phyloP scores from a whole-genome alignment of 2,113 vertebrate genomes.

The Leptobrachium leishanense region DNA sequence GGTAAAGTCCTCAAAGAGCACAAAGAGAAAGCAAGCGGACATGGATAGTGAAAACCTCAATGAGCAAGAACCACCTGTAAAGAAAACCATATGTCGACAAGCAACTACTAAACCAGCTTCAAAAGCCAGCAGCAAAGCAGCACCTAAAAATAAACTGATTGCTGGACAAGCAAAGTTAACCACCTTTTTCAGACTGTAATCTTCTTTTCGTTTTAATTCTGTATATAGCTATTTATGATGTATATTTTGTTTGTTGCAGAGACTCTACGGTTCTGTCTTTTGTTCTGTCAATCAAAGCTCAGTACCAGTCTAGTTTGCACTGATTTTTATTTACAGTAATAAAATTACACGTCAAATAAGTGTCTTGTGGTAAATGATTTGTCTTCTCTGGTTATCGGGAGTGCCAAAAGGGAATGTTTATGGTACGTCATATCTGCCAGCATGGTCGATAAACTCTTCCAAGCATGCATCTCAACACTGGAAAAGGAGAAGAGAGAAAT shows the following conservation, averaged over 20 bases:
- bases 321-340: slow-evolving; percentile 36
- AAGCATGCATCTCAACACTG: slow-evolving; percentile 93
- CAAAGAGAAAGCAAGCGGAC: slow-evolving; percentile 80
- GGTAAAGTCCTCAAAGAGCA: slow-evolving; percentile 65
- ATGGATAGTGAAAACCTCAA: slow-evolving; percentile 61
- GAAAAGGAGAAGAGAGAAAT: slow-evolving; percentile 18
- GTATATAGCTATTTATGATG: neutral
- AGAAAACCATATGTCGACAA: slow-evolving; percentile 63
- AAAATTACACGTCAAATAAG: slow-evolving; percentile 17
- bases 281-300: neutral
- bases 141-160: slow-evolving; percentile 75
- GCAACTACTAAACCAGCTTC: slow-evolving; percentile 50
- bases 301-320: slow-evolving; percentile 26
- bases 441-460: slow-evolving; percentile 94
- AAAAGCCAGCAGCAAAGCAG: slow-evolving; percentile 62
- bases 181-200: slow-evolving; percentile 80
- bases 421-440: slow-evolving; percentile 76
- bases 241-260: neutral
- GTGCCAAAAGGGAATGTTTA: neutral
- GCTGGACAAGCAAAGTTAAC: slow-evolving; percentile 86
- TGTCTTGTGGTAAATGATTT: neutral
- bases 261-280: neutral
- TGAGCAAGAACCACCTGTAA: slow-evolving; percentile 66
- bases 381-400: neutral
- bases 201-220: neutral